phyloP scores from a whole-genome alignment of 2,113 vertebrate genomes.

The Spheniscus mendiculus region DNA sequence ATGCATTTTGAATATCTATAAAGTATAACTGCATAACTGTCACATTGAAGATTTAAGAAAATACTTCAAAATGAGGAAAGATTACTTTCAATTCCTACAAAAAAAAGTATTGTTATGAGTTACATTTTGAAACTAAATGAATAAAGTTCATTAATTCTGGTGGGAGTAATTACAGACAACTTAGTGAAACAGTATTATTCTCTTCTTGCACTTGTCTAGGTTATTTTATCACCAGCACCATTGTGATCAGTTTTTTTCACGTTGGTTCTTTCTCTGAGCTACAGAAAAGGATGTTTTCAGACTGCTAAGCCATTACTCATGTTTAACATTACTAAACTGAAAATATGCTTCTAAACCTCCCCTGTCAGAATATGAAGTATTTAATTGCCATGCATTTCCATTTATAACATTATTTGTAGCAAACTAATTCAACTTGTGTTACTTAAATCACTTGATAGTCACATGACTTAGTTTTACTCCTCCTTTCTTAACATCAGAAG shows the following conservation, averaged over 20 bases:
- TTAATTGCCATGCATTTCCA: not conserved
- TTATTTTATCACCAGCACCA: not conserved
- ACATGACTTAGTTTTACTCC: not conserved
- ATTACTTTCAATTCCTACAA: not conserved
- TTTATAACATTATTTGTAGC: not conserved
- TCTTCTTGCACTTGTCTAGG: not conserved
- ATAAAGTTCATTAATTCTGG: not conserved
- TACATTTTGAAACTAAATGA: not conserved
- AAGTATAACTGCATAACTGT: not conserved
- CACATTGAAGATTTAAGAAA: not conserved
- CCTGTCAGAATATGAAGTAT: no score
- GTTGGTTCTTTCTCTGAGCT: not conserved
- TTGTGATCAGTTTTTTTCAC: not conserved
- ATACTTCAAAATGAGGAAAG: not conserved
- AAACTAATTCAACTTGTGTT: not conserved
- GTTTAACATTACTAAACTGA: not conserved
- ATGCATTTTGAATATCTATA: not conserved
- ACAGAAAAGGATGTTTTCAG: not conserved
- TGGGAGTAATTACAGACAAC: not conserved
- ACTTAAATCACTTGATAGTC: not conserved
- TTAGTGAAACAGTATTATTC: not conserved
- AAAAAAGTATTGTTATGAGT: not conserved
- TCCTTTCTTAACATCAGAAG: not conserved
- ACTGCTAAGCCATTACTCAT: not conserved
- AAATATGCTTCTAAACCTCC: not conserved